Conservation (phyloP, 2,113 vertebrate genomes). For the Ictidomys tridecemlineatus region DNA sequence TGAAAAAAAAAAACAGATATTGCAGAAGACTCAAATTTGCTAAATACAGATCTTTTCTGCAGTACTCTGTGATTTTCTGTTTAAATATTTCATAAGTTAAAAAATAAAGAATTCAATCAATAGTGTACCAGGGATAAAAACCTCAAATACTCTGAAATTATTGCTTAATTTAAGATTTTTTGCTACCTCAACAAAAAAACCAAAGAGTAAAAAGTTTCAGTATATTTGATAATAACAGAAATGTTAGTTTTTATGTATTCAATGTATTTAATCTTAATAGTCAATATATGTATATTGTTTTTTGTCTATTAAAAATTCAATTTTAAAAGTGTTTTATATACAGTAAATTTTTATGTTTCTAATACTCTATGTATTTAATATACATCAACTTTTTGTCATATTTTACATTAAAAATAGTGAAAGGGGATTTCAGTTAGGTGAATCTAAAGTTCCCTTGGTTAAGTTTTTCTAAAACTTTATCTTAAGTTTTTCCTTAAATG, state of each 20-base stretch:
- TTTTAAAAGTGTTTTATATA: neutral
- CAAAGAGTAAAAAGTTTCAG: neutral
- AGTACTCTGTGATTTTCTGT: neutral
- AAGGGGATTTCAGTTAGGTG: neutral
- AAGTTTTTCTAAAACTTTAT: neutral
- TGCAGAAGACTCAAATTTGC: neutral
- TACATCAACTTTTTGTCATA: neutral
- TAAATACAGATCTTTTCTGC: neutral
- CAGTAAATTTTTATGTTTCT: neutral
- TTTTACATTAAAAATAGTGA: neutral
- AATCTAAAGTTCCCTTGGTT: neutral
- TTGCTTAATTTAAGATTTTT: neutral
- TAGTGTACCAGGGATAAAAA: neutral
- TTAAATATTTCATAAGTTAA: constrained; percentile 9
- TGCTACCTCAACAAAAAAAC: neutral
- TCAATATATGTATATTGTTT: neutral
- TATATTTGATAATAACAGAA: neutral
- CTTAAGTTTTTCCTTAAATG: neutral
- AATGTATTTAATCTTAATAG: neutral
- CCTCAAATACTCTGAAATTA: neutral
- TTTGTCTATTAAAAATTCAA: neutral
- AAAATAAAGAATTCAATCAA: neutral
- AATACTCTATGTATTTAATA: neutral
- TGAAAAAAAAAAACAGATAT: neutral
- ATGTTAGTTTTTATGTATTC: neutral